phyloP scores from a whole-genome alignment of 2,113 vertebrate species.

The Pseudolaguvia tuberculata region DNA sequence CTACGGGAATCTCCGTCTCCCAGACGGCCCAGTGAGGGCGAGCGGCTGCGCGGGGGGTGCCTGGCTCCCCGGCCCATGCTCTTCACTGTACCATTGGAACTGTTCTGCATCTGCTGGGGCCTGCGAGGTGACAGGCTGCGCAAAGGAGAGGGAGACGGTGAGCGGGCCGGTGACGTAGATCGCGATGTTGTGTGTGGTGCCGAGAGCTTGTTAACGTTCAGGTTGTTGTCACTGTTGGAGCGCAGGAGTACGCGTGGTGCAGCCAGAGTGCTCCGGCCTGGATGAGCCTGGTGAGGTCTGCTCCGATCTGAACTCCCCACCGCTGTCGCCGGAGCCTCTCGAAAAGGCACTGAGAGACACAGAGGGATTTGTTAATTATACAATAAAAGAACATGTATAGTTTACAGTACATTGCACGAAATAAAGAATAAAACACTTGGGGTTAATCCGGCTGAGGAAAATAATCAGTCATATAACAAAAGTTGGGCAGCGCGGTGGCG shows the following conservation, averaged over 20 bases:
- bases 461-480: neutral
- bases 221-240: conserved; percentile 87
- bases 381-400: neutral
- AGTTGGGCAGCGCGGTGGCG: too few species aligned
- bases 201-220: conserved; percentile 53
- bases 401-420: neutral
- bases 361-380: neutral
- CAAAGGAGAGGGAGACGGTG: conserved; percentile 68
- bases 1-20: conserved; percentile 72
- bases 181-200: conserved; percentile 1
- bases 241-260: conserved; percentile 82
- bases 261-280: conserved; percentile 74
- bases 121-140: conserved; percentile 83
- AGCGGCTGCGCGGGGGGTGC: conserved; percentile 76
- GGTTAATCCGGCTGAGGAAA: neutral
- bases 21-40: conserved; percentile 78
- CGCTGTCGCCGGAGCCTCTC: conserved; percentile 70
- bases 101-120: conserved; percentile 78
- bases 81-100: conserved; percentile 77
- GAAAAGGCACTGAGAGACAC: conserved; percentile 75
- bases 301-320: conserved; percentile 43
- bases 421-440: too few species aligned
- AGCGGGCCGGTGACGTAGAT: conserved; percentile 69
- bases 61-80: conserved; percentile 71
- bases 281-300: conserved; percentile 74